Conservation (phyloP, 2,888 invertebrate genomes). For the Tetragnatha montana region DNA sequence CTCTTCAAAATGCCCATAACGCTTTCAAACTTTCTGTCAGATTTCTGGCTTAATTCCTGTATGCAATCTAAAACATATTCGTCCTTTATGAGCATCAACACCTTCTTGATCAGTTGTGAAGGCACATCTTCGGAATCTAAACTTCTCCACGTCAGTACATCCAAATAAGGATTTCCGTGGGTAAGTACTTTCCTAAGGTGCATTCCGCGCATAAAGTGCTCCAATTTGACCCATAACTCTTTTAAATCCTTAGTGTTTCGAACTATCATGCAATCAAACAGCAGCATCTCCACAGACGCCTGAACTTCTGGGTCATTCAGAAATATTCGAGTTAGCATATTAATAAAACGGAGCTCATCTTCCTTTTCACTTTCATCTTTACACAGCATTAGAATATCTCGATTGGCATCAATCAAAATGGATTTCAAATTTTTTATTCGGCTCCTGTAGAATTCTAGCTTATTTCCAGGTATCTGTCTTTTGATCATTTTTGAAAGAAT, state of each 20-base stretch:
- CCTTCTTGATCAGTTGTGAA: constrained; percentile 20
- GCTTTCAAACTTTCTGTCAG: background rate
- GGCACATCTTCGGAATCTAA: constrained; percentile 49
- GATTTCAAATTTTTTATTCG: constrained; percentile 23
- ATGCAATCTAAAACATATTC: constrained; percentile 1
- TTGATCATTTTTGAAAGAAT: constrained; percentile 18
- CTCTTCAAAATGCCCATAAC: constrained; percentile 32
- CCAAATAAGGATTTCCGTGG: constrained; percentile 51
- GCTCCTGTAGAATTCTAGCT: constrained; percentile 6
- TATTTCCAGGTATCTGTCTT: constrained; percentile 3
- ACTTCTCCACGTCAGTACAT: constrained; percentile 24
- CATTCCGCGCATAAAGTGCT: constrained; percentile 41
- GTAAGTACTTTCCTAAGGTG: constrained; percentile 43
- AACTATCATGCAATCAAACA: constrained; percentile 56
- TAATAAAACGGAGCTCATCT: constrained; percentile 4
- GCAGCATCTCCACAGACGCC: constrained; percentile 33
- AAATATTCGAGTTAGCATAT: constrained; percentile 23
- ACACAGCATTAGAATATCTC: too few relatives aligned
- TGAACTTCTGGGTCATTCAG: constrained; percentile 17
- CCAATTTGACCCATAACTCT: constrained; percentile 22
- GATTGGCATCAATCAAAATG: constrained; percentile 48
- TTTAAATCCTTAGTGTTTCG: constrained; percentile 12
- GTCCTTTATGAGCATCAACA: constrained; percentile 26
- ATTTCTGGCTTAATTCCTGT: constrained; percentile 2
- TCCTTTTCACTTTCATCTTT: constrained; percentile 2